Conservation (phyloP, 2,113 vertebrate genomes). For the Colossoma macropomum region DNA sequence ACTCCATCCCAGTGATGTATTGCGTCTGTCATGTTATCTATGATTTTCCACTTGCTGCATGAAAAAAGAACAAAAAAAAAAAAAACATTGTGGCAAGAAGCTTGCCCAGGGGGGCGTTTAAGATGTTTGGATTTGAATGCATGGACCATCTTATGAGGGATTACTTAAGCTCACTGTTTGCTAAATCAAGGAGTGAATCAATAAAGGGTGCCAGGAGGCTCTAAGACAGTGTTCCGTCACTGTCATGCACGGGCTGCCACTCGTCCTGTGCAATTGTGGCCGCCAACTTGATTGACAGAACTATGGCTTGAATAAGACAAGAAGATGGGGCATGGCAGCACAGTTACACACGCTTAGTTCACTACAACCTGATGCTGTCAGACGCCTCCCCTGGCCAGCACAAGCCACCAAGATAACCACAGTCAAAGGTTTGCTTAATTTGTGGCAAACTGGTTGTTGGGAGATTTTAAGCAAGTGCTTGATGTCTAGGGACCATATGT, state of each 20-base stretch:
- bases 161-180: conserved; percentile 22
- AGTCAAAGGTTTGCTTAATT: neutral
- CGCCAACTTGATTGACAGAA: conserved; percentile 35
- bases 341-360: neutral
- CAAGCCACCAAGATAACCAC: neutral
- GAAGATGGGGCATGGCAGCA: neutral
- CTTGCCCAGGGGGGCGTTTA: conserved; percentile 1
- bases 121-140: conserved; percentile 25
- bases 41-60: conserved; percentile 1
- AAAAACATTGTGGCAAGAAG: neutral
- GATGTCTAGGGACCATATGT: neutral
- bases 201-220: conserved; percentile 30
- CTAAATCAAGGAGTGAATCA: conserved; percentile 35
- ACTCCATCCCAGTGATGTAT: neutral
- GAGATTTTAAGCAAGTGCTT: neutral
- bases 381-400: neutral
- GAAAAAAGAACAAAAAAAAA: neutral
- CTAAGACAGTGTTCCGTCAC: conserved; percentile 28
- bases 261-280: neutral
- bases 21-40: conserved; percentile 4
- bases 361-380: neutral
- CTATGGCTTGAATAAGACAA: conserved; percentile 8
- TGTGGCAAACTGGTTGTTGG: neutral
- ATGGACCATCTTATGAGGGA: conserved; percentile 18
- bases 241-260: conserved; percentile 2